Conservation (phyloP, 92 coral and sea anemone species). For the Porites cylindrica region DNA sequence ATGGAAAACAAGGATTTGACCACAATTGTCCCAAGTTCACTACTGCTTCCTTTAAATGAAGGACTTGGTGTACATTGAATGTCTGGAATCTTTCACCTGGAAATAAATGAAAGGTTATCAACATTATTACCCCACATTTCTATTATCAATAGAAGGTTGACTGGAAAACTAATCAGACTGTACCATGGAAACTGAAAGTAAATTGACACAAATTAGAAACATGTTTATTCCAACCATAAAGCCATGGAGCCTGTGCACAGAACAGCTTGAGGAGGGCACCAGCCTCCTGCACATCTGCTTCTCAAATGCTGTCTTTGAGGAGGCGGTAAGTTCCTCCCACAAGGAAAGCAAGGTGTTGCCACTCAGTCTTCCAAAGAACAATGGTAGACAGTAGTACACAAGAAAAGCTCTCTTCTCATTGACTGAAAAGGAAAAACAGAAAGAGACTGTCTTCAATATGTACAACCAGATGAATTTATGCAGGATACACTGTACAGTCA, state of each 20-base stretch:
- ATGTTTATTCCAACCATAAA: background rate
- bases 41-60: slow-evolving; percentile 20
- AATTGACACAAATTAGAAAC: background rate
- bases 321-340: slow-evolving; percentile 16
- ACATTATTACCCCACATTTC: background rate
- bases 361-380: slow-evolving; percentile 6
- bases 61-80: slow-evolving; percentile 37
- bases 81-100: slow-evolving; percentile 25
- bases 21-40: slow-evolving; percentile 25
- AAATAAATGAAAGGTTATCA: background rate
- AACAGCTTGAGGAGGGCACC: slow-evolving; percentile 27
- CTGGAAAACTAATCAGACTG: too few species aligned
- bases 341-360: slow-evolving; percentile 17
- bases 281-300: background rate
- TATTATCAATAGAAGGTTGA: too few species aligned
- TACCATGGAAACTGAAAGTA: too few species aligned
- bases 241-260: slow-evolving; percentile 7
- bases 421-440: background rate
- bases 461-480: background rate
- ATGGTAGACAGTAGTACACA: slow-evolving; percentile 29
- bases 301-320: background rate
- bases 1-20: slow-evolving; percentile 20
- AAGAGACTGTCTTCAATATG: background rate
- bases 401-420: slow-evolving; percentile 27
- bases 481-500: background rate